Conservation (phyloP, 2,113 vertebrate genomes). For the Corydoras sp. region DNA sequence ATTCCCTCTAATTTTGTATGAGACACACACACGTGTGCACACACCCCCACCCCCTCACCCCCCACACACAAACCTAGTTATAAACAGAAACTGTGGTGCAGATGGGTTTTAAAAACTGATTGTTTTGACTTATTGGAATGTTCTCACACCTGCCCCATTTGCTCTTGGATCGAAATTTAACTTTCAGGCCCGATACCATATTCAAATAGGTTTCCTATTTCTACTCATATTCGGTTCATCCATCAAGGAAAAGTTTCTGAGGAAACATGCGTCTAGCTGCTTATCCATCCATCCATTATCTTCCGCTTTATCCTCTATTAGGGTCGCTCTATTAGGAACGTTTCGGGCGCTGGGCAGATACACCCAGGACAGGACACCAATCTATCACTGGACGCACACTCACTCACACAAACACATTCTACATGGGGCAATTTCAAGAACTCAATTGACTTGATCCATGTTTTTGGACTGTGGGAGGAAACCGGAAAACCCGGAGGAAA, state of each 20-base stretch:
- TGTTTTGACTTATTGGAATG: constrained; percentile 34
- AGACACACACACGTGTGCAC: not conserved
- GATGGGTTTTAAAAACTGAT: constrained; percentile 39
- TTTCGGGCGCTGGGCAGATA: too few relatives aligned
- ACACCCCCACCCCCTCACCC: not conserved
- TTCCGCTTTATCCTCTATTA: too few relatives aligned
- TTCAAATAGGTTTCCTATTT: constrained; percentile 38
- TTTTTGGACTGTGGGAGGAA: too few relatives aligned
- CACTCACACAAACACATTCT: too few relatives aligned
- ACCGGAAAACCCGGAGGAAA: too few relatives aligned
- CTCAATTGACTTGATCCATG: too few relatives aligned
- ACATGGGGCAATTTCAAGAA: too few relatives aligned
- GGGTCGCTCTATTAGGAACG: too few relatives aligned
- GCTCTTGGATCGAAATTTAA: constrained; percentile 36
- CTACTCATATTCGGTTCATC: constrained; percentile 40
- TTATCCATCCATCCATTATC: too few relatives aligned
- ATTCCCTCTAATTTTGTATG: too few relatives aligned
- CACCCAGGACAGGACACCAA: too few relatives aligned
- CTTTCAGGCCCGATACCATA: constrained; percentile 36
- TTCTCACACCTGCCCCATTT: constrained; percentile 44
- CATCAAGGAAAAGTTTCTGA: constrained; percentile 32
- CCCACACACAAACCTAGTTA: not conserved
- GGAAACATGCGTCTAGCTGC: not conserved
- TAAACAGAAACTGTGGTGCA: constrained; percentile 31
- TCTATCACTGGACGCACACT: too few relatives aligned